phyloP scores from a whole-genome alignment of 2,113 vertebrate genomes.

The Aplodontia rufa region DNA sequence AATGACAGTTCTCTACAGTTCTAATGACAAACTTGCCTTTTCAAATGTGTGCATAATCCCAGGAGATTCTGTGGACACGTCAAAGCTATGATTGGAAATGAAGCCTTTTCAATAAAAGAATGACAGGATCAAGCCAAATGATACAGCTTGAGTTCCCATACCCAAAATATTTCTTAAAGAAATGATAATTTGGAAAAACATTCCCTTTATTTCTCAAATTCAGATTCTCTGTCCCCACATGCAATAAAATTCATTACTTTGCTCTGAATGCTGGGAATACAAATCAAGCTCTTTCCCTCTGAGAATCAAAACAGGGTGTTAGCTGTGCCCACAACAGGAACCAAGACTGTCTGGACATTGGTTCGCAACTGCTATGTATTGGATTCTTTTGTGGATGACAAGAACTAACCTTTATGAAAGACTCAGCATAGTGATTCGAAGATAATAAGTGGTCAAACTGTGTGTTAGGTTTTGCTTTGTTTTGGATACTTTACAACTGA shows the following conservation, averaged over 20 bases:
- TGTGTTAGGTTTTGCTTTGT: neutral
- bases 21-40: constrained; percentile 41
- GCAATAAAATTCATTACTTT: neutral
- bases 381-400: neutral
- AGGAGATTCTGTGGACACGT: neutral
- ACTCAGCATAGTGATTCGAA: neutral
- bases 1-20: constrained; percentile 38
- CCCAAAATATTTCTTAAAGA: neutral
- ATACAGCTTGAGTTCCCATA: neutral
- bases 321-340: too few relatives aligned
- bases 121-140: neutral
- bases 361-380: too few relatives aligned
- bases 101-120: neutral
- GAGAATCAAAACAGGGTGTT: neutral
- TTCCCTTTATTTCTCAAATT: neutral
- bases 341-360: neutral
- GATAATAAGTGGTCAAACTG: neutral
- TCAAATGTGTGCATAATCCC: neutral
- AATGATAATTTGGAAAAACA: neutral
- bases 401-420: neutral
- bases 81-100: neutral
- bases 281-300: neutral
- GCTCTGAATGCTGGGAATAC: neutral
- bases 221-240: neutral
- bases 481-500: too few relatives aligned